These are phyloP conservation scores for Andrena cerasifolii DNA, from an alignment of 1,140 invertebrate genomes.

Conservation along the genomic window DNA sequence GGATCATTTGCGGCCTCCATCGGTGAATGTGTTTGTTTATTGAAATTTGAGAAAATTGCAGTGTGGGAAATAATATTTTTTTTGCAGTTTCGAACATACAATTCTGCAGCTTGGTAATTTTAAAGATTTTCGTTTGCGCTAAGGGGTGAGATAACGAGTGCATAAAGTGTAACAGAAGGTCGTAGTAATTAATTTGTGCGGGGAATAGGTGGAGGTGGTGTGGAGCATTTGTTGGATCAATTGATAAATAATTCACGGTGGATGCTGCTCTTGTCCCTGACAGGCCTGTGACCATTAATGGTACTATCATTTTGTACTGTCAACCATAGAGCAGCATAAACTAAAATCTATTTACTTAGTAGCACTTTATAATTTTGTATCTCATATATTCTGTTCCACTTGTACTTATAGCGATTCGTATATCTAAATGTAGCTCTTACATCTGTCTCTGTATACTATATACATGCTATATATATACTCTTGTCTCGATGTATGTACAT, in stretches of 20 bases:
- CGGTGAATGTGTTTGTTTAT: neutral
- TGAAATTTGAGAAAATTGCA: too few relatives aligned
- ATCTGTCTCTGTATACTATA: slow-evolving; percentile 67
- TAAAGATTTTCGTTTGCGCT: too few relatives aligned
- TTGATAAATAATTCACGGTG: slow-evolving; percentile 4
- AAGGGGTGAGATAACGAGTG: too few relatives aligned
- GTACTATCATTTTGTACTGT: slow-evolving; percentile 58
- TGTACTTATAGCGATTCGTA: slow-evolving; percentile 54
- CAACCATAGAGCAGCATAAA: slow-evolving; percentile 50
- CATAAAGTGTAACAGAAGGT: too few relatives aligned
- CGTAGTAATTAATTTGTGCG: too few relatives aligned
- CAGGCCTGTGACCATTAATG: slow-evolving; percentile 54
- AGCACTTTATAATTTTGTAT: slow-evolving; percentile 58
- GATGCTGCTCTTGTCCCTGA: slow-evolving; percentile 43
- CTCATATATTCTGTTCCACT: slow-evolving; percentile 51
- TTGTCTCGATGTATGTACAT: slow-evolving; percentile 67
- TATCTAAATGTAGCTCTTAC: slow-evolving; percentile 56
- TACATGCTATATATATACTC: slow-evolving; percentile 66
- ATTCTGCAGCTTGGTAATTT: too few relatives aligned
- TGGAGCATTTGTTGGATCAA: too few relatives aligned
- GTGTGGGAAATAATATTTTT: too few relatives aligned
- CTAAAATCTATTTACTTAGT: slow-evolving; percentile 34
- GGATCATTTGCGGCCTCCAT: neutral
- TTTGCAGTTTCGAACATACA: too few relatives aligned
- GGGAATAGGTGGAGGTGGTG: too few relatives aligned